Evolutionary conservation across 2,888 invertebrate species (phyloP).

Genomic region (Synergus japonicus): DNA sequence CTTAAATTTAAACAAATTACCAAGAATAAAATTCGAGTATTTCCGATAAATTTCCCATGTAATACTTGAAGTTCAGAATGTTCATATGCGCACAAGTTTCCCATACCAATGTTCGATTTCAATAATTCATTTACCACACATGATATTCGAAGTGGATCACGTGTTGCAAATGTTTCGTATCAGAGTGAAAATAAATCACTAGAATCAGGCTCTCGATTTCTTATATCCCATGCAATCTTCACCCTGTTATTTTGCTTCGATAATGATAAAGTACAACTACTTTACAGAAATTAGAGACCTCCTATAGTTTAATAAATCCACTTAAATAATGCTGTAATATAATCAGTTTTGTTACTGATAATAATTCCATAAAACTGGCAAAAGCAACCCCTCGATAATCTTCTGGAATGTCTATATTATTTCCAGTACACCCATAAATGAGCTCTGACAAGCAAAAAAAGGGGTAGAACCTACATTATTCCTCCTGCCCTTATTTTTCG

Average conservation of each 20-base stretch:
- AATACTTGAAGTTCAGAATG: too few species aligned
- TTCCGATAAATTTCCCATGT: too few species aligned
- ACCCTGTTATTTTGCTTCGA: not conserved
- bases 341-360: not conserved
- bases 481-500: conserved; percentile 25
- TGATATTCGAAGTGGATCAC: not conserved
- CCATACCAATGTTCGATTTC: not conserved
- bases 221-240: not conserved
- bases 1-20: too few species aligned
- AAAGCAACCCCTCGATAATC: not conserved
- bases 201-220: not conserved
- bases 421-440: conserved; percentile 20
- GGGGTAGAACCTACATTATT: conserved; percentile 17
- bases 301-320: too few species aligned
- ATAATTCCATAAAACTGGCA: not conserved
- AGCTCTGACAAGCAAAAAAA: conserved; percentile 15
- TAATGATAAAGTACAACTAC: not conserved
- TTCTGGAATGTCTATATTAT: conserved; percentile 6
- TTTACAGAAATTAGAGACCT: not conserved
- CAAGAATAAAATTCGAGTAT: too few species aligned
- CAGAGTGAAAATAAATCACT: not conserved
- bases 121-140: conserved; percentile 6
- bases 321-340: too few species aligned
- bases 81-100: not conserved
- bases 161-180: conserved; percentile 14